phyloP scores from a whole-genome alignment of 2,113 vertebrate genomes.

The Corythoichthys haematopterus region DNA sequence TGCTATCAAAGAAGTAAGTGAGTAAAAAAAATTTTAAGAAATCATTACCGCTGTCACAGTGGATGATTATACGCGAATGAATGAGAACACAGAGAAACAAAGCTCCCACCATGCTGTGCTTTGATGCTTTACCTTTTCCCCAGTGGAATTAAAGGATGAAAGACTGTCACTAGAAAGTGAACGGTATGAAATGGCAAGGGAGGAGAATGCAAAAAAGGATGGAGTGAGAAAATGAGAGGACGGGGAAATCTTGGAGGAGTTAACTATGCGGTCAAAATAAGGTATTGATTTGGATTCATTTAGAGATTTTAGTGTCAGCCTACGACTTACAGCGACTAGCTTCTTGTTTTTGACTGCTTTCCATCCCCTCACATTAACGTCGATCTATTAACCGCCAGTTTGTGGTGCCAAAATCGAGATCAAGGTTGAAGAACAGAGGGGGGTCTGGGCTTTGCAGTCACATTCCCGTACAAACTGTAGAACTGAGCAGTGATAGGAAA shows the following conservation, averaged over 20 bases:
- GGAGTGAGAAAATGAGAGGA: conserved; percentile 18
- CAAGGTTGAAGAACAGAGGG: background rate
- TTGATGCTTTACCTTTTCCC: conserved; percentile 41
- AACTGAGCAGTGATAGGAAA: too few species aligned
- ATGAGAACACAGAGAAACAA: conserved; percentile 30
- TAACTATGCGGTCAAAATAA: conserved; percentile 16
- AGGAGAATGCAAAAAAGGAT: conserved; percentile 7
- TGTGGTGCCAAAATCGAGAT: background rate
- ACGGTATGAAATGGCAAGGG: conserved; percentile 34
- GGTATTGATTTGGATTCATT: conserved; percentile 3
- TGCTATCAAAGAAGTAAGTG: background rate
- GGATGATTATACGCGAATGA: conserved; percentile 53
- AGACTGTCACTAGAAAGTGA: conserved; percentile 27
- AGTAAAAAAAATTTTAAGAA: background rate
- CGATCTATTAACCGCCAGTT: background rate
- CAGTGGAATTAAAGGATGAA: conserved; percentile 37
- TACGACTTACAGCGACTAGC: background rate
- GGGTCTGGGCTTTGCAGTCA: background rate
- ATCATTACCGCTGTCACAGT: conserved; percentile 45
- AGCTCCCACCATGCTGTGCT: conserved; percentile 17
- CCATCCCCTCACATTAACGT: background rate
- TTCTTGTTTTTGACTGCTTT: background rate
- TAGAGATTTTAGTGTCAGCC: background rate
- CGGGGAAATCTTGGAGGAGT: conserved; percentile 24
- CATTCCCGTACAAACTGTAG: too few species aligned